phyloP scores from a whole-genome alignment of 1,140 invertebrate species.

The Fopius arisanus region DNA sequence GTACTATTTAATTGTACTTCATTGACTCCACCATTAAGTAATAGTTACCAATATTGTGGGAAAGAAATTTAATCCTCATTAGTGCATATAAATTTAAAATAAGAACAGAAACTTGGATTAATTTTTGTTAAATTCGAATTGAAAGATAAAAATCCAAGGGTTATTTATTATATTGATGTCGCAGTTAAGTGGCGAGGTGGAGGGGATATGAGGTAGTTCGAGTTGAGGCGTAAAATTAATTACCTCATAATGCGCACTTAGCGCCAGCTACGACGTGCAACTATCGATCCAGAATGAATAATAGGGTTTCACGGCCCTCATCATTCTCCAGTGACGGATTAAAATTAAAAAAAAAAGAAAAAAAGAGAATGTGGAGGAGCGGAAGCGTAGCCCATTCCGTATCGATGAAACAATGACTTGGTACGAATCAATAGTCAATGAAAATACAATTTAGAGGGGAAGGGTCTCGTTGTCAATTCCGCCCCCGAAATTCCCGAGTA shows the following conservation, averaged over 20 bases:
- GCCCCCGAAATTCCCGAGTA: background rate
- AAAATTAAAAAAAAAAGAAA: background rate
- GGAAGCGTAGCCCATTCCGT: background rate
- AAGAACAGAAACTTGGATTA: too few species aligned
- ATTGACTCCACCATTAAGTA: too few species aligned
- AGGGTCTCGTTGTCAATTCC: background rate
- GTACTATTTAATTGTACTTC: too few species aligned
- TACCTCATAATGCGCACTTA: conserved; percentile 44
- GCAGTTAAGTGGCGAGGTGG: background rate
- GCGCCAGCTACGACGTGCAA: conserved; percentile 25
- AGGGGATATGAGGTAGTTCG: background rate
- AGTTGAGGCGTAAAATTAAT: conserved; percentile 44
- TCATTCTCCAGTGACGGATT: conserved; percentile 24
- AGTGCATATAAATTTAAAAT: too few species aligned
- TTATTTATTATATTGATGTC: background rate
- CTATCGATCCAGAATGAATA: conserved; percentile 45
- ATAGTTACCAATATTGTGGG: too few species aligned
- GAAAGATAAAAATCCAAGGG: background rate
- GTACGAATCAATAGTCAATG: background rate
- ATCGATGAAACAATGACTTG: background rate
- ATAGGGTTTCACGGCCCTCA: conserved; percentile 32
- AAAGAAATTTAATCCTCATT: too few species aligned
- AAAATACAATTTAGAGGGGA: background rate
- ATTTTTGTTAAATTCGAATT: conserved; percentile 32
- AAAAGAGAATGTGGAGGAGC: background rate